A percentile compares a stretch with the other conserved stretches of the same genome.
phyloP scores from a whole-genome alignment of 2,113 vertebrate genomes.

The Lagopus leucura region DNA sequence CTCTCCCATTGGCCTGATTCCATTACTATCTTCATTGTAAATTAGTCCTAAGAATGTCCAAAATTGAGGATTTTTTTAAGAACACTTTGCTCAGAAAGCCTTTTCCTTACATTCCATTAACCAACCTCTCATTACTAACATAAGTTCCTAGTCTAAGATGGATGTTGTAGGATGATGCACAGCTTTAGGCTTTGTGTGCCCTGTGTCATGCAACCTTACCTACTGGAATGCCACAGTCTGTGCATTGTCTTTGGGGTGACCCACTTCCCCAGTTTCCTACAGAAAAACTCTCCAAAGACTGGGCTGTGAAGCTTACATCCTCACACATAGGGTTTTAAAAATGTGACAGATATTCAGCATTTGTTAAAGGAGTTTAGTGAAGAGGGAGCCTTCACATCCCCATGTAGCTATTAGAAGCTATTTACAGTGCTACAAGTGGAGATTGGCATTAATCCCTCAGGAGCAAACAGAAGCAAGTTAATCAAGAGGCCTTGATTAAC shows the following conservation, averaged over 20 bases:
- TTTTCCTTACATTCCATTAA: not conserved
- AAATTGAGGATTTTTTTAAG: not conserved
- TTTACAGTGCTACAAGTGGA: not conserved
- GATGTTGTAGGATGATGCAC: not conserved
- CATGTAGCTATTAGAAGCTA: not conserved
- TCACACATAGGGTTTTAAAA: not conserved
- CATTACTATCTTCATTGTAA: not conserved
- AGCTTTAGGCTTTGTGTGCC: not conserved
- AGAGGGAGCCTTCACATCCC: not conserved
- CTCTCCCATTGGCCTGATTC: not conserved
- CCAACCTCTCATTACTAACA: not conserved
- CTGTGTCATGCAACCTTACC: accelerated
- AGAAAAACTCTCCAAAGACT: not conserved
- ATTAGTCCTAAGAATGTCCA: not conserved
- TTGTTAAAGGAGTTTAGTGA: not conserved
- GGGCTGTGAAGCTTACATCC: not conserved
- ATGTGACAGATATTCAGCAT: not conserved
- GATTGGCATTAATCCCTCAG: not conserved
- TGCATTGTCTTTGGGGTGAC: not conserved
- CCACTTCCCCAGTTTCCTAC: not conserved
- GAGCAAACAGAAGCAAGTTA: not conserved
- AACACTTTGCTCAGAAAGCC: not conserved
- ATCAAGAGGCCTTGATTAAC: not conserved
- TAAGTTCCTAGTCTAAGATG: not conserved
- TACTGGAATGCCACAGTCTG: not conserved